phyloP scores from a whole-genome alignment of 2,113 vertebrate species.

The Dasyprocta punctata region DNA sequence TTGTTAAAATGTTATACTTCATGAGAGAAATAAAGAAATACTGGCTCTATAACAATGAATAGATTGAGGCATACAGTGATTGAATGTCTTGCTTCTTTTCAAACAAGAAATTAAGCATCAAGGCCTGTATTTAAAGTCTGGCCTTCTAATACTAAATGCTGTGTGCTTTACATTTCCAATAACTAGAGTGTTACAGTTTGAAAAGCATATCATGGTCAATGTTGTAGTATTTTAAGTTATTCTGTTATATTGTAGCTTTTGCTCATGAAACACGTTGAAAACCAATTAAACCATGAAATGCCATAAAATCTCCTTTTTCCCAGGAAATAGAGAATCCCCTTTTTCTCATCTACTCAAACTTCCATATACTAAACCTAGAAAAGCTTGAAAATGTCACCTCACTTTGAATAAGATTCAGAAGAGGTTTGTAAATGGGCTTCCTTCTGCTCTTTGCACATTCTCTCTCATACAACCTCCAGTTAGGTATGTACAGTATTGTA shows the following conservation, averaged over 20 bases:
- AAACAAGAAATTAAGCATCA: neutral
- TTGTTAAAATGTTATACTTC: neutral
- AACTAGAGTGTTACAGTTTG: neutral
- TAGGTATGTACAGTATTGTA: constrained; percentile 67
- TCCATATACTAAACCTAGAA: neutral
- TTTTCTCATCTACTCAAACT: neutral
- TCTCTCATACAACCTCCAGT: constrained; percentile 25
- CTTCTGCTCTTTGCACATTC: neutral
- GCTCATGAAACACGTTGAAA: neutral
- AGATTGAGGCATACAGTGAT: neutral
- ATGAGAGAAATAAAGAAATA: neutral
- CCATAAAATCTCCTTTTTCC: neutral
- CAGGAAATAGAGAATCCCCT: neutral
- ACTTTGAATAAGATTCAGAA: neutral
- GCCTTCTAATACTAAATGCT: neutral
- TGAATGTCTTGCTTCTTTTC: neutral
- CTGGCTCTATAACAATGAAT: neutral
- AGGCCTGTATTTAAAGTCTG: neutral
- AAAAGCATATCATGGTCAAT: neutral
- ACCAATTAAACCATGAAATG: constrained; percentile 21
- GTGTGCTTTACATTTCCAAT: neutral
- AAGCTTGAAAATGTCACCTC: neutral
- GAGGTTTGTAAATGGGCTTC: neutral
- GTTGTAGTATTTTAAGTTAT: constrained; percentile 1
- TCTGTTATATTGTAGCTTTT: neutral